Evolutionary conservation across 2,113 vertebrate genomes (phyloP), one percentile per base, ranked within the genome.

Genomic region (Eurystomus gularis): DNA sequence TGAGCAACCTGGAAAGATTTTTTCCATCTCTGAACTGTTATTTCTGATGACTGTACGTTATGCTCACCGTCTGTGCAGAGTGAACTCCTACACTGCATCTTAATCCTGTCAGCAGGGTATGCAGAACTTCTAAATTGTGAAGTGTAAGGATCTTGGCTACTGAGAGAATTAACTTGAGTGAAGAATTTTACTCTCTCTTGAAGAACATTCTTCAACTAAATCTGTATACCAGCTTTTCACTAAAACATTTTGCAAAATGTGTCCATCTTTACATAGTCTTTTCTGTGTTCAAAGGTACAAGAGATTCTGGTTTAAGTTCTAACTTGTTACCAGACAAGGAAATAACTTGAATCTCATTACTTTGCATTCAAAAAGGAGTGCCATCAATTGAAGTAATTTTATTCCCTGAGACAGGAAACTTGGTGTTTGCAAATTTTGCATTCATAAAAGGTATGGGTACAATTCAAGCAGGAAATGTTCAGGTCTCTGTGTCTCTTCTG

Each of bases 1-100:
- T 86, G 80, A 96, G 10, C 70, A 94, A 72, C 88, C 76, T 93
- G 73, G 88, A 84, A 96, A 46, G 75, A 57, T 88, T 94, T 88
- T n/a, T 91, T 95, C 42, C 57, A 57, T 84, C 57, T 86, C 65
- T 64, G 57, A 86, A 51, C 82, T 84, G 86, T 81, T 96, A 79
- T 48, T 69, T 86, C 48, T 76, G 92, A 88, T 93, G 73, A 84
- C 73, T 95, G 60, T 78, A 90, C 28, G 17, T 92, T 46, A 52
- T 88, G 77, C 73, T 93, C 78, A 93, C 94, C 3, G 61, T 92
- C 94, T 96, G 95, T 84, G 88, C 73, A 61, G 77, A 57, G 49
- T 79, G 58, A 92, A 79, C 94, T 86, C 92, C 90, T 86, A 93
- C 80, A 0, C 83, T 86, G 35, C 44, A 26, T 52, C 44, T 75